These are phyloP conservation scores for Drosophila auraria DNA, from an alignment of 1,140 invertebrate species.

Conservation along the genomic window DNA sequence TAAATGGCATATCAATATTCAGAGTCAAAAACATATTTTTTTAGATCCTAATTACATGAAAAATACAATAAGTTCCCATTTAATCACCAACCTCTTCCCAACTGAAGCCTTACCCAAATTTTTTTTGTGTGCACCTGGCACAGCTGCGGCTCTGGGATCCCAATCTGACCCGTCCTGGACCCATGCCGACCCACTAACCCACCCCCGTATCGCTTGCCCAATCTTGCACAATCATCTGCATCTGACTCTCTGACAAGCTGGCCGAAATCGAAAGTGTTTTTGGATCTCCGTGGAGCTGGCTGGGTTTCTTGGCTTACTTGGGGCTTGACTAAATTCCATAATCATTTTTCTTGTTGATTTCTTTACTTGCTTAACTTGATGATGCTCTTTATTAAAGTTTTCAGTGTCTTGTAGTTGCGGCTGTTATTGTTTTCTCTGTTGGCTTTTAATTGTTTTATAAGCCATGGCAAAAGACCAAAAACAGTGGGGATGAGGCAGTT, in stretches of 20 bases:
- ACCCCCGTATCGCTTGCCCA: slow-evolving; percentile 15
- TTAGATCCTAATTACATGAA: no score
- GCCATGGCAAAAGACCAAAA: slow-evolving; percentile 8
- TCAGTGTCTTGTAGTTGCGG: slow-evolving; percentile 23
- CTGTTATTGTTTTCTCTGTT: slow-evolving; percentile 54
- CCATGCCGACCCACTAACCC: slow-evolving; percentile 30
- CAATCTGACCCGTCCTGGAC: slow-evolving; percentile 22
- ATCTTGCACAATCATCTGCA: slow-evolving; percentile 49
- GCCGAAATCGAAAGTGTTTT: slow-evolving; percentile 47
- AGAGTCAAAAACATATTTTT: no score
- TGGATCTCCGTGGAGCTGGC: slow-evolving; percentile 12
- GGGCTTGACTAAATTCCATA: slow-evolving; percentile 20
- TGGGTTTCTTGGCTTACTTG: background rate
- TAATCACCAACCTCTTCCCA: background rate
- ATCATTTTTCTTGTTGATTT: slow-evolving; percentile 38
- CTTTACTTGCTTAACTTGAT: slow-evolving; percentile 10
- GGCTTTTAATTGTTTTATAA: slow-evolving; percentile 70
- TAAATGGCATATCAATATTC: no score
- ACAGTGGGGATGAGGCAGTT: slow-evolving; percentile 45
- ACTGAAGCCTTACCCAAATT: background rate
- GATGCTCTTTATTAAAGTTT: slow-evolving; percentile 63
- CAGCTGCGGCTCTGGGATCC: background rate
- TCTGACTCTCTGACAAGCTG: slow-evolving; percentile 21
- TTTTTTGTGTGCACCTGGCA: background rate
- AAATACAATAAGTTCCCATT: background rate